These are phyloP conservation scores for Diaphora mendica DNA, from an alignment of 2,888 invertebrate genomes.

Conservation along the genomic window DNA sequence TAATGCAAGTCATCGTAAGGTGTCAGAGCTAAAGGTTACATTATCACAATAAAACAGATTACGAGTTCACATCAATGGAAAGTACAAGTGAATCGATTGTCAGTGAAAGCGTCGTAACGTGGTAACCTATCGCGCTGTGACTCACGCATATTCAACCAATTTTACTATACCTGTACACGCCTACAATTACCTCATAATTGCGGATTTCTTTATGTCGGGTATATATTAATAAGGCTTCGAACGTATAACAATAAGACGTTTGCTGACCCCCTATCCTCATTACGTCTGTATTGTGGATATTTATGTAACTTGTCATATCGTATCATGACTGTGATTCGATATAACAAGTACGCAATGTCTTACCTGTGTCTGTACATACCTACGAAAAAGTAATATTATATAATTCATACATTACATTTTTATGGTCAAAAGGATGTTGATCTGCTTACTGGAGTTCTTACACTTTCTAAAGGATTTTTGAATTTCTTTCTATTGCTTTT, in stretches of 20 bases:
- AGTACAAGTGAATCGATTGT: conserved; percentile 57
- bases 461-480: not conserved
- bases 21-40: conserved; percentile 34
- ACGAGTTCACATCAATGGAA: conserved; percentile 47
- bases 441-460: too few species aligned
- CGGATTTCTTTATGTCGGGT: conserved; percentile 28
- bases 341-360: not conserved
- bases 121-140: conserved; percentile 54
- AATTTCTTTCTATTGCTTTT: too few species aligned
- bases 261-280: not conserved
- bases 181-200: conserved; percentile 16
- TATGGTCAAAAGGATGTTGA: not conserved
- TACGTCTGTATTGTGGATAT: not conserved
- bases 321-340: not conserved
- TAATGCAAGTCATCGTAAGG: conserved; percentile 19
- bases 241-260: not conserved
- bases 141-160: conserved; percentile 41
- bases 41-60: conserved; percentile 53
- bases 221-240: not conserved
- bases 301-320: not conserved
- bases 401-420: not conserved
- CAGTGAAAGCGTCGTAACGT: conserved; percentile 58
- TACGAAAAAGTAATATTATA: not conserved
- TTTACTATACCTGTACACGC: conserved; percentile 19
- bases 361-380: not conserved